Evolutionary conservation across 2,797 vertebrate genomes (phyloP).

Genomic region (Chelon auratus): DNA sequence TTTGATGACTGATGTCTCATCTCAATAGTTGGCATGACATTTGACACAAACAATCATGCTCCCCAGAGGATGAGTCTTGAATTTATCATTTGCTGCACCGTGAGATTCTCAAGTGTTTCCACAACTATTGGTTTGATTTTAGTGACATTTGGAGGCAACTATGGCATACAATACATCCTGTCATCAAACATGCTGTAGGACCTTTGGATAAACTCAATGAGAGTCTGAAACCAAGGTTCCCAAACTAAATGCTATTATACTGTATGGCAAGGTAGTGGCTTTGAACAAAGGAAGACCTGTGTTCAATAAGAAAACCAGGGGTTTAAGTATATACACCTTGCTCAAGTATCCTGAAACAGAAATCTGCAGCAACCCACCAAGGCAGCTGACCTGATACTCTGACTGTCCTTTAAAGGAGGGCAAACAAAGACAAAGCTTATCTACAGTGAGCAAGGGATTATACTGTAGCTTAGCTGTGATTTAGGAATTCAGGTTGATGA

Average conservation of each 20-base stretch:
- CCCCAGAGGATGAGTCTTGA: too few relatives aligned
- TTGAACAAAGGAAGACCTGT: not conserved
- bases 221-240: not conserved
- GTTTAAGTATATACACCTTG: not conserved
- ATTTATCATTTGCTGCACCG: too few relatives aligned
- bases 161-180: too few relatives aligned
- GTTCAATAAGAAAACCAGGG: not conserved
- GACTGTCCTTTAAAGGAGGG: constrained; percentile 19
- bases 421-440: constrained; percentile 31
- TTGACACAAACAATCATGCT: too few relatives aligned
- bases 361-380: too few relatives aligned
- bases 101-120: not conserved
- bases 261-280: not conserved
- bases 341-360: constrained; percentile 11
- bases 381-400: constrained; percentile 16
- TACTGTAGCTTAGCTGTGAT: constrained; percentile 29
- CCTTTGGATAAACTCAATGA: not conserved
- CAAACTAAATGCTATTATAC: not conserved
- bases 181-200: too few relatives aligned
- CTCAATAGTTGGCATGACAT: too few relatives aligned
- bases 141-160: not conserved
- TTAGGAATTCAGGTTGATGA: constrained; percentile 21
- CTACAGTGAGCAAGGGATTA: constrained; percentile 22
- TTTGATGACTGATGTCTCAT: too few relatives aligned
- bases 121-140: too few relatives aligned